Base-by-base conservation (phyloP, 2,888 invertebrate species). In the Zelleria hepariella region DNA sequence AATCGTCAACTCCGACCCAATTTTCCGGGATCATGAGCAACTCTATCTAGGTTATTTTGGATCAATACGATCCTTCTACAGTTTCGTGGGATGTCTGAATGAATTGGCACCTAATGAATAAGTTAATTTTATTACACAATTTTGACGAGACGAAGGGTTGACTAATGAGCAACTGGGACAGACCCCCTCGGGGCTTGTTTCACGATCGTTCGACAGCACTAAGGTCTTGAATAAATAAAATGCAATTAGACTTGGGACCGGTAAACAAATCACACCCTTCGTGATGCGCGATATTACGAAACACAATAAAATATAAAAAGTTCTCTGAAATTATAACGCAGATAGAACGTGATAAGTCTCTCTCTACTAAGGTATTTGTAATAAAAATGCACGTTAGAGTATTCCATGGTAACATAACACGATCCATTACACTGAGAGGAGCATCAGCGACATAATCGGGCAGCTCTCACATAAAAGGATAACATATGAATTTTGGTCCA, bases 151-250 rank as follows among this genome's bases (percentile, higher is more conserved):
- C 69, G 65, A 70, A 73, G 65, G 66, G 71, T 68, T 68, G 73
- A 75, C 75, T 80, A 81, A 82, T 77, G 79, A 78, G 74, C 72
- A 66, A 65, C 70, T 68, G 64, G 72, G 72, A 72, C 61, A 66
- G 65, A 63, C 70, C 71, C 72, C 76, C 74, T 72, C 65, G 65
- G 67, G 72, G 67, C 66, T 64, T 67, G 65, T 66, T 72, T 66
- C 58, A 62, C 61, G 66, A 69, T 72, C 70, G 70, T 74, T 71
- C 63, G 68, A 73, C 73, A 74, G 75, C n/a, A 71, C 73, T 69
- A 70, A 68, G 73, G 76, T 72, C 72, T 72, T 86, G 83, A 86
- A 86, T 86, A 86, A 86, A 84, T 86, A 85, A 86, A 85, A 81
- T 78, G 76, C 80, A 83, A 86, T 86, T 84, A 81, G 74, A 75